Evolutionary conservation across 2,113 vertebrate species (phyloP), one percentile per base, ranked within the genome.

Genomic region (Cryptoleucopteryx plumbea): DNA sequence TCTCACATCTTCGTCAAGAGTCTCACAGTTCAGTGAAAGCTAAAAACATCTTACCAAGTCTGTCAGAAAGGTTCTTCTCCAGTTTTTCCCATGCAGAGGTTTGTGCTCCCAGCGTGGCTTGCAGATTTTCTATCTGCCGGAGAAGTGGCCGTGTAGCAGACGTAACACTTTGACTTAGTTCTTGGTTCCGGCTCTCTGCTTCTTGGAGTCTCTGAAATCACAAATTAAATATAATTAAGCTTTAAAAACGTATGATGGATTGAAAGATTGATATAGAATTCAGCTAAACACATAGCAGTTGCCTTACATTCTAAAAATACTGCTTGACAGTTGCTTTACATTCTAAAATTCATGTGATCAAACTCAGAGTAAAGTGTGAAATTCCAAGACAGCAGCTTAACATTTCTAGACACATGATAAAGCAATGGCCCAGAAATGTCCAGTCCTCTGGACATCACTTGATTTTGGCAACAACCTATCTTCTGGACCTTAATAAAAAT

Each of bases 61-160:
- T 98, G 84, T 99, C 99, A 75, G 99, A 99, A 86, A 99, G 99
- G 97, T 96, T 99, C 97, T 99, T 99, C 89, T 99, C 99, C 91
- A 99, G 67, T 95, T 99, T 99, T 96, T 99, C 99, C 99, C 99
- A 99, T 0, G 99, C 98, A 48, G 98, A 98, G 1, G 99, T 99
- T 82, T 99, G 99, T 34, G 99, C 99, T 11, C 98, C 99, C 56
- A 99, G 90, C 0, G 98, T 99, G 59, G 99, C 99, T 97, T 99
- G 99, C 42, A 99, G 97, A 85, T 99, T 99, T 96, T 99, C 99
- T 52, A 99, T 99, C 97, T 99, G 99, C 16, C 99, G 98, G 61
- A 99, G 98, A 14, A 99, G 97, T 2, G 99, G 99, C 68, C 99
- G 98, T 3, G 99, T 99, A 42, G 99, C 99, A 15, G 99, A 99